phyloP scores from a whole-genome alignment of 2,888 invertebrate species.

The Muschampia plurimacula region DNA sequence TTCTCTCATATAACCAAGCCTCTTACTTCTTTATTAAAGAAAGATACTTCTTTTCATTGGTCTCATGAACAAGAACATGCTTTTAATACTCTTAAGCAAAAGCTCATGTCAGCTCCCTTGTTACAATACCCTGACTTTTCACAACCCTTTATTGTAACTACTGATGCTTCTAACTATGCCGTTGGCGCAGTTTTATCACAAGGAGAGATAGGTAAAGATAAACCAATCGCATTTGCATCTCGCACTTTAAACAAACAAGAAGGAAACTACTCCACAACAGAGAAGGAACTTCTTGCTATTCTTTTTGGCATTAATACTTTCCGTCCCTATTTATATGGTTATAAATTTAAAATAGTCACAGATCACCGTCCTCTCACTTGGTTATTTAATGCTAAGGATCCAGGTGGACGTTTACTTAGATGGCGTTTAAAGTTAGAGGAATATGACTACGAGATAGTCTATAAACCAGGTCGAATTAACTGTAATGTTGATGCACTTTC shows the following conservation, averaged over 20 bases:
- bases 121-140: not conserved
- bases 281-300: not conserved
- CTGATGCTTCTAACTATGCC: not conserved
- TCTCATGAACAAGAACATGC: no score
- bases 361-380: no score
- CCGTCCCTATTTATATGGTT: not conserved
- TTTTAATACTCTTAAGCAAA: not conserved
- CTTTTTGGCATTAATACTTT: not conserved
- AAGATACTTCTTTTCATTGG: not conserved
- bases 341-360: not conserved
- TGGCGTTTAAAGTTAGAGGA: not conserved
- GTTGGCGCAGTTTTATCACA: no score
- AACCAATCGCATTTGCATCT: not conserved
- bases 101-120: not conserved
- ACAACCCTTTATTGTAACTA: not conserved
- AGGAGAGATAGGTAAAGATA: no score
- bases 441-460: not conserved
- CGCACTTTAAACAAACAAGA: not conserved
- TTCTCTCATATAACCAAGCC: not conserved
- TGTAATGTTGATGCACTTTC: constrained; percentile 4
- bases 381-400: no score
- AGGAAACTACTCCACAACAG: not conserved
- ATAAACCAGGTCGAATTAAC: not conserved
- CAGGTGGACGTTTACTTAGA: not conserved
- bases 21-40: not conserved